A percentile compares a stretch with the other conserved stretches of the same genome.
Evolutionary conservation across 2,888 invertebrate genomes (phyloP).

Genomic region (Pandemis cinnamomeana): DNA sequence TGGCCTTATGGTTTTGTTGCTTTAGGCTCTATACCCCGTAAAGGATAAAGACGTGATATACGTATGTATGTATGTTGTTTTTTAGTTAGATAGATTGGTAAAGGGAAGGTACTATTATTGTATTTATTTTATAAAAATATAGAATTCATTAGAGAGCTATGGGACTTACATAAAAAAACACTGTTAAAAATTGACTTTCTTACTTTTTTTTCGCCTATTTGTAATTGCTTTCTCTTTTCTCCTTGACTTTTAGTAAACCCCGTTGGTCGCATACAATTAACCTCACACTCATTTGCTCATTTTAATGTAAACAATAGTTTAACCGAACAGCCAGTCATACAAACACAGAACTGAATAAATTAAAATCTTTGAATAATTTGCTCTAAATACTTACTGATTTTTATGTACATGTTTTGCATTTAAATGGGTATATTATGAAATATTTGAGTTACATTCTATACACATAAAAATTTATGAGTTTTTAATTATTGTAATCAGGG

Average conservation of each 20-base stretch:
- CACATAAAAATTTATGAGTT: too few relatives aligned
- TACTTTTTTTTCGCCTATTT: neutral
- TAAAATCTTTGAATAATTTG: conserved; percentile 24
- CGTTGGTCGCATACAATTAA: conserved; percentile 23
- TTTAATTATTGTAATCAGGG: too few relatives aligned
- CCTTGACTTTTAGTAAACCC: conserved; percentile 4
- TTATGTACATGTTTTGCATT: neutral
- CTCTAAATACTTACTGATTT: neutral
- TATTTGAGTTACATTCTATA: neutral
- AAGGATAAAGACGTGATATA: too few relatives aligned
- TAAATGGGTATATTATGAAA: neutral
- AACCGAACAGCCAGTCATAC: neutral
- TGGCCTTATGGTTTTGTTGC: too few relatives aligned
- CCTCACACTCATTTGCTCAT: conserved; percentile 14
- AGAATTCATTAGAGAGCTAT: too few relatives aligned
- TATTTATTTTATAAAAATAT: too few relatives aligned
- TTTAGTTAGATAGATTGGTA: too few relatives aligned
- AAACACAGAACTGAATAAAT: conserved; percentile 26
- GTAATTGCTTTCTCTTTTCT: conserved; percentile 14
- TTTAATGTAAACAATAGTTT: conserved; percentile 10
- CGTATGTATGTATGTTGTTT: too few relatives aligned
- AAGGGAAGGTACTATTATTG: too few relatives aligned
- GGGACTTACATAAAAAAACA: too few relatives aligned
- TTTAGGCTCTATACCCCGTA: too few relatives aligned
- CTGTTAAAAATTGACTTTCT: too few relatives aligned